phyloP scores from a whole-genome alignment of 2,113 vertebrate genomes.

The Gymnobelideus leadbeateri region DNA sequence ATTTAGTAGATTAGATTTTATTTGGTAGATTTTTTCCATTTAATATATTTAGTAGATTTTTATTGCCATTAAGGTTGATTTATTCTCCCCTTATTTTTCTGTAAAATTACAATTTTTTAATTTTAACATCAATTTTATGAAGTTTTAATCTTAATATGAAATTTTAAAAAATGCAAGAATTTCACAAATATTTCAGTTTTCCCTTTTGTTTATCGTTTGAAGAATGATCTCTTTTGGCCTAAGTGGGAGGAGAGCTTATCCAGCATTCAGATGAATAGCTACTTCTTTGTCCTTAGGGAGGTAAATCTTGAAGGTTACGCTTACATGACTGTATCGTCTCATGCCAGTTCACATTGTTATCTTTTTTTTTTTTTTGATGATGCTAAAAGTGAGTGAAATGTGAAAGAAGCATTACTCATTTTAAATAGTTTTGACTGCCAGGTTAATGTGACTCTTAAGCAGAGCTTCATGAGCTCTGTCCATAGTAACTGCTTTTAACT shows the following conservation, averaged over 20 bases:
- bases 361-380: background rate
- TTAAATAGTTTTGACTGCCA: slow-evolving; percentile 80
- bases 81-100: slow-evolving; percentile 41
- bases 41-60: background rate
- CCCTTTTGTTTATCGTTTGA: slow-evolving; percentile 30
- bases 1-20: background rate
- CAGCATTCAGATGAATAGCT: background rate
- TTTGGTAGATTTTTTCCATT: background rate
- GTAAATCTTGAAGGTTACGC: slow-evolving; percentile 26
- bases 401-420: slow-evolving; percentile 77
- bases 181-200: slow-evolving; percentile 60
- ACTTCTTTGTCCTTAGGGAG: slow-evolving; percentile 36
- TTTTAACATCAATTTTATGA: background rate
- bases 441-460: slow-evolving; percentile 72
- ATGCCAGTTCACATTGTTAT: background rate
- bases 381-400: slow-evolving; percentile 71
- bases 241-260: background rate
- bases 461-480: slow-evolving; percentile 74
- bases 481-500: slow-evolving; percentile 76
- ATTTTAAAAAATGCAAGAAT: slow-evolving; percentile 5
- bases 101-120: background rate
- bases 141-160: background rate
- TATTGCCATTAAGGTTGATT: background rate
- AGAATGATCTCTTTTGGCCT: slow-evolving; percentile 33
- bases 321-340: rapidly evolving